Conservation (phyloP, 2,888 invertebrate species). For the Drosophila testacea region DNA sequence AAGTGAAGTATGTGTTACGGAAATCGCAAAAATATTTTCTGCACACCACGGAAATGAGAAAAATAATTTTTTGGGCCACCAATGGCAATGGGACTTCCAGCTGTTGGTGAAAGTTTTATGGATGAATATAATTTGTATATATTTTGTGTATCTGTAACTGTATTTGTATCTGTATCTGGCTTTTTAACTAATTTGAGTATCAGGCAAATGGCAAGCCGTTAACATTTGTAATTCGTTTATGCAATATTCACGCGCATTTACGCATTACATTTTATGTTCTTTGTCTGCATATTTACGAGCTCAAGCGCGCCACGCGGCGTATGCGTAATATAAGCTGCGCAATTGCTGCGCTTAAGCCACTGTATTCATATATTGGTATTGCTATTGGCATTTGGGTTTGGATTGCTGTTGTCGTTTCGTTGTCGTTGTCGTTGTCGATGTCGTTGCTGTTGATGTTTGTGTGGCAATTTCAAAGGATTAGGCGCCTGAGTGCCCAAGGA, state of each 20-base stretch:
- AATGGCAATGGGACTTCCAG: slow-evolving; percentile 19
- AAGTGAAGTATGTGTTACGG: slow-evolving; percentile 44
- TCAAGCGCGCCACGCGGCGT: slow-evolving; percentile 58
- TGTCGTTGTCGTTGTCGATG: slow-evolving; percentile 4
- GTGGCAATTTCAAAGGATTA: slow-evolving; percentile 80
- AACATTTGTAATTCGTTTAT: slow-evolving; percentile 64
- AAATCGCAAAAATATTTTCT: slow-evolving; percentile 82
- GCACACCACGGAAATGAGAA: slow-evolving; percentile 78
- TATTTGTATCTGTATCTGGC: slow-evolving; percentile 22
- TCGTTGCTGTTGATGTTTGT: slow-evolving; percentile 26
- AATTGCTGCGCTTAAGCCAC: slow-evolving; percentile 45
- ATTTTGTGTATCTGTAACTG: slow-evolving; percentile 26
- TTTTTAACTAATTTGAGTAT: slow-evolving; percentile 67
- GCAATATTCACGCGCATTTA: slow-evolving; percentile 64
- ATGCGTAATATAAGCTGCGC: slow-evolving; percentile 67
- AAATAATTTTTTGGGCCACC: slow-evolving; percentile 66
- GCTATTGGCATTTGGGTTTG: slow-evolving; percentile 41
- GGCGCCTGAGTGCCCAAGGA: slow-evolving; percentile 73
- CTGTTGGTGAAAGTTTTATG: slow-evolving; percentile 59
- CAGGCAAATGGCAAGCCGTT: slow-evolving; percentile 43
- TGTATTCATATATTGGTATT: slow-evolving; percentile 42
- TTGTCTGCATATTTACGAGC: slow-evolving; percentile 71
- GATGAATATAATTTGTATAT: slow-evolving; percentile 61
- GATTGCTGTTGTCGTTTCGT: neutral
- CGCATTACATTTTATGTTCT: slow-evolving; percentile 70